Evolutionary conservation across 2,797 vertebrate genomes (phyloP), one percentile per base, ranked within the genome.

Genomic region (Salarias fasciatus): DNA sequence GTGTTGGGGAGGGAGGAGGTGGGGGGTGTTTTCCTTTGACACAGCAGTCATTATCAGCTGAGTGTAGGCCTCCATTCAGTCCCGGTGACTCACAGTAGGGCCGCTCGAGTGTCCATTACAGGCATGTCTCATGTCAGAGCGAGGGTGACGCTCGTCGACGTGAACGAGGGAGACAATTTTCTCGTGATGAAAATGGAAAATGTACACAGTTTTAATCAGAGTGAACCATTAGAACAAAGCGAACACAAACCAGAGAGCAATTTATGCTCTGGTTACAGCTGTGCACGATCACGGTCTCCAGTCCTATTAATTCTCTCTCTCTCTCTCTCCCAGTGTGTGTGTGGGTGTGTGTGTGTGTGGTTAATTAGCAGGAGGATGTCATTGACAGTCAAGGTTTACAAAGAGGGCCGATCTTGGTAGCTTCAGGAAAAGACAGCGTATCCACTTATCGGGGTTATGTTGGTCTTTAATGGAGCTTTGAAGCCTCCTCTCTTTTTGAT

Each of bases 21-120:
- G 30, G 38, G 18, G 18, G 18, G 18, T 24, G 18, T 24, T 63
- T 69, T 69, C 73, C 72, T 88, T 80, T 64, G 47, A 76, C 72
- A 55, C 63, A 48, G 67, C 63, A 72, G 60, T 83, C 71, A 77
- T 83, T 74, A 74, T 80, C 82, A 85, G 78, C 75, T 75, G 64
- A 80, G 76, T 35, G 51, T 56, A 43, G 66, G 56, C 50, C 69
- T 74, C 53, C 51, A 33, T 61, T 54, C 54, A 36, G 53, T 75
- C 45, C 31, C 47, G 15, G 63, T 64, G 81, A 80, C 65, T 81
- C 74, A 66, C 43, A 49, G 36, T 45, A 30, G 51, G 51, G 6
- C 67, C 33, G 71, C 49, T 51, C 36, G 50, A 78, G 53, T 67
- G 69, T 70, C 63, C 44, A 62, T 69, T 75, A 72, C 66, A 49